phyloP scores from a whole-genome alignment of 2,113 vertebrate species.

The Hipposideros armiger region DNA sequence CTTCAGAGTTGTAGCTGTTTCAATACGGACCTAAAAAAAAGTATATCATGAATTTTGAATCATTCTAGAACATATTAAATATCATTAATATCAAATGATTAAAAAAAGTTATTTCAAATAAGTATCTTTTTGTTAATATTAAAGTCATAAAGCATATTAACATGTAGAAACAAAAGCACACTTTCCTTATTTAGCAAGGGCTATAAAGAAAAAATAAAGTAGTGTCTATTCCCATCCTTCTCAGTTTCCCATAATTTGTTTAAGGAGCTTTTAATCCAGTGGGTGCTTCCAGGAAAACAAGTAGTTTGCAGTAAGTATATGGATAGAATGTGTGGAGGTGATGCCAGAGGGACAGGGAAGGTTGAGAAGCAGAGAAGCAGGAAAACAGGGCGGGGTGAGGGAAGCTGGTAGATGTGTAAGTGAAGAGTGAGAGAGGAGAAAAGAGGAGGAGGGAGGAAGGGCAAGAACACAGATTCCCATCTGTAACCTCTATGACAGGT shows the following conservation, averaged over 20 bases:
- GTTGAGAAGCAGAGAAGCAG: not conserved
- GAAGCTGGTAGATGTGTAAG: not conserved
- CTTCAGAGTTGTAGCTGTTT: slow-evolving; percentile 97
- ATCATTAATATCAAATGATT: not conserved
- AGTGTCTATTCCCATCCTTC: not conserved
- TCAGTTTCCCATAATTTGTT: not conserved
- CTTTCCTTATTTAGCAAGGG: not conserved
- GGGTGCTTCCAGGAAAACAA: not conserved
- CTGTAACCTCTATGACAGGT: not conserved
- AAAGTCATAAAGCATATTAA: not conserved
- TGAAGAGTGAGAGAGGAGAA: not conserved
- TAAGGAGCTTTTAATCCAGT: not conserved
- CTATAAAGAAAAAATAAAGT: not conserved
- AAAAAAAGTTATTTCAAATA: not conserved
- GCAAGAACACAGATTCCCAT: not conserved
- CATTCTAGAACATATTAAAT: not conserved
- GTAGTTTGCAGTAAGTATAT: not conserved
- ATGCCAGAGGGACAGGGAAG: not conserved
- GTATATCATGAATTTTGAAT: not conserved
- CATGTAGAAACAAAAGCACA: not conserved
- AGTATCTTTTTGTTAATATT: slow-evolving; percentile 12
- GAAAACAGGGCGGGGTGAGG: not conserved
- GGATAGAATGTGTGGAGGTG: not conserved
- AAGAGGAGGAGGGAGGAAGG: not conserved
- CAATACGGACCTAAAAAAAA: slow-evolving; percentile 95